Evolutionary conservation across 2,888 invertebrate genomes (phyloP), one percentile per base, ranked within the genome.

Genomic region (Polylopha cassiicola): DNA sequence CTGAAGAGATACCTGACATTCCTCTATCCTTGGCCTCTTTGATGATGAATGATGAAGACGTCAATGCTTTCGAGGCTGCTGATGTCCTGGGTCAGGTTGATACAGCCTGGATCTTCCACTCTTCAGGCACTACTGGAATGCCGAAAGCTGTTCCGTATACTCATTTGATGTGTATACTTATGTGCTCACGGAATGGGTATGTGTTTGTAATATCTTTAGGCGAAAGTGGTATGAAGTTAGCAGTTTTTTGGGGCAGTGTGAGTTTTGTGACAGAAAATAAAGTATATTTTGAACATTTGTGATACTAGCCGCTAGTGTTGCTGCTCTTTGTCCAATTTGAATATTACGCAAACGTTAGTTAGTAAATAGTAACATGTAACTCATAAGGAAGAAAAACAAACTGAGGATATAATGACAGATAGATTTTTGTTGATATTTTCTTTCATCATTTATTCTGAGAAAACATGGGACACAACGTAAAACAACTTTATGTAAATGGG

Each of bases 121-220:
- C 36, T 2, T 36, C 36, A 3, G 36, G 36, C 11, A 36, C 36
- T 9, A 27, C 36, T 4, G 36, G 36, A 17, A 36, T 36, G 36
- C 27, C 36, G 3, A 36, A 36, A 27, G 27, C 20, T 7, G 27
- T 27, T 3, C 7, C 20, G 27, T 15, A 27, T 15, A 36, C 36
- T 5, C 36, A 36, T 9, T 14, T 8, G 2, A 9, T 9, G 3
- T 27, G 27, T 14, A 36, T 36, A 21, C 13, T 27, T 11, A 36
- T 20, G 9, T 9, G 15, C 7, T 21, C 16, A 14, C 36, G 27
- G 15, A 15, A 36, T 15, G 36, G 10, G 36, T 36, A 15, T 21
- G 26, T 36, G 21, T 18, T 8, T 26, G 3, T 13, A 3, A 13
- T 24, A 24, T 9, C 4, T 5, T 11, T 2, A 13, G 14, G 4